A percentile compares a stretch with the other conserved stretches of the same genome.
Conservation (phyloP, 2,797 vertebrate species). For the Smutsia gigantea region DNA sequence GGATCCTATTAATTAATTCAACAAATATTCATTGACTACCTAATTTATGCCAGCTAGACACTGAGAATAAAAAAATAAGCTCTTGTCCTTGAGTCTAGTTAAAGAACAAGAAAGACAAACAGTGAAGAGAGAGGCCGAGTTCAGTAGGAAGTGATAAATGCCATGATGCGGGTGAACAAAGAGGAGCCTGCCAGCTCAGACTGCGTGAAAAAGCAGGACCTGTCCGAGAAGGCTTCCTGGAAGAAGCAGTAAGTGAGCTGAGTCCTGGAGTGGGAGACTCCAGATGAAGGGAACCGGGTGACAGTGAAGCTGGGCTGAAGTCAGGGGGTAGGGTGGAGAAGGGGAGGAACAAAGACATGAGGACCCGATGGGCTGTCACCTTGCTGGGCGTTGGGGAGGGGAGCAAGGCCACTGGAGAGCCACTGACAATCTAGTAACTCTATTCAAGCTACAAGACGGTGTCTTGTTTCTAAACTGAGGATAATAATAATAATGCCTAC, state of each 20-base stretch:
- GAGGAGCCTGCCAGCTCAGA: rapidly evolving
- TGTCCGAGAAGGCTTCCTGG: background rate
- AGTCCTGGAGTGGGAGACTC: background rate
- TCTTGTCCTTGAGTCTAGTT: background rate
- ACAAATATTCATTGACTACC: background rate
- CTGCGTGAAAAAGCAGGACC: background rate
- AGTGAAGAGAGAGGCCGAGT: background rate
- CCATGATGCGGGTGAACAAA: background rate
- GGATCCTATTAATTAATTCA: background rate
- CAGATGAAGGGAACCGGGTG: background rate
- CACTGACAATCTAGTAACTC: background rate
- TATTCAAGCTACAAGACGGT: background rate
- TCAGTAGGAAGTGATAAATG: background rate
- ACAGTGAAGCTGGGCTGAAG: background rate
- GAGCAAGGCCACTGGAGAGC: no score
- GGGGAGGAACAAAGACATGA: background rate
- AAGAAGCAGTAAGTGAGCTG: background rate
- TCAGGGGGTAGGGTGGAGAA: background rate
- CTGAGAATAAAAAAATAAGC: background rate
- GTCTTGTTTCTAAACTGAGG: background rate
- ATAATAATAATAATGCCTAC: no score
- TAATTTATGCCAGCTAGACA: background rate
- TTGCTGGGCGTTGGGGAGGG: background rate
- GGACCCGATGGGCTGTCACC: background rate
- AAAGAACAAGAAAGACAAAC: background rate